Base-by-base conservation (phyloP, 2,797 vertebrate genomes). In the Helostoma temminkii region DNA sequence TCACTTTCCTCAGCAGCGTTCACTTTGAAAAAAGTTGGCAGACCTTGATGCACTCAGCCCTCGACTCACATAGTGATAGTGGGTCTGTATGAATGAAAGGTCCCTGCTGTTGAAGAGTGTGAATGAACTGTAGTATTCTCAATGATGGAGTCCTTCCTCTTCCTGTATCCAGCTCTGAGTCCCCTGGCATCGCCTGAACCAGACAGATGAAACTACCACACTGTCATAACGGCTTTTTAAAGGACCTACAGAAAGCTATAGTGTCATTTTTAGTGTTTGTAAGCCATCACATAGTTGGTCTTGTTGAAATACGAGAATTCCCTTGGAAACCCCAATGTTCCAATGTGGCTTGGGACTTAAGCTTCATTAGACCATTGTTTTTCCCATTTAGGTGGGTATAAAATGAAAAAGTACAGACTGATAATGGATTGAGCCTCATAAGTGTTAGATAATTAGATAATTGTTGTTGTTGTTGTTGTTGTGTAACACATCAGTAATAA, bases 101-200 rank as follows among this genome's bases (percentile, higher is more conserved):
- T 81, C 83, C 82, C 84, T 84, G 80, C 81, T 72, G 80, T 60
- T 80, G 71, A 76, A 63, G 66, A 78, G 71, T 79, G 69, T 89
- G 87, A 89, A 88, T 88, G 85, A 85, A 85, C 75, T 80, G 79
- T 67, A 83, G 79, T 85, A 83, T 79, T 82, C 61, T 87, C 80
- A 87, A 76, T 84, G 75, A 82, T 85, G 81, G 77, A 83, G 78
- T 66, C 70, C 50, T 84, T 81, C 76, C 71, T 77, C 71, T 63
- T 76, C 80, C 78, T 80, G 66, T 82, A 78, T 78, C 66, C 62
- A 83, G 55, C 71, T 56, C 64, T 11, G 43, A 53, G 66, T 68
- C 53, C 67, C 66, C 66, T 57, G 49, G 66, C 66, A 77, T 65
- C 53, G 59, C 32, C 49, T 61, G 69, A 43, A 63, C 74, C 74